Evolutionary conservation across 2,888 invertebrate species (phyloP).

Genomic region (Tanytarsus gracilentus): DNA sequence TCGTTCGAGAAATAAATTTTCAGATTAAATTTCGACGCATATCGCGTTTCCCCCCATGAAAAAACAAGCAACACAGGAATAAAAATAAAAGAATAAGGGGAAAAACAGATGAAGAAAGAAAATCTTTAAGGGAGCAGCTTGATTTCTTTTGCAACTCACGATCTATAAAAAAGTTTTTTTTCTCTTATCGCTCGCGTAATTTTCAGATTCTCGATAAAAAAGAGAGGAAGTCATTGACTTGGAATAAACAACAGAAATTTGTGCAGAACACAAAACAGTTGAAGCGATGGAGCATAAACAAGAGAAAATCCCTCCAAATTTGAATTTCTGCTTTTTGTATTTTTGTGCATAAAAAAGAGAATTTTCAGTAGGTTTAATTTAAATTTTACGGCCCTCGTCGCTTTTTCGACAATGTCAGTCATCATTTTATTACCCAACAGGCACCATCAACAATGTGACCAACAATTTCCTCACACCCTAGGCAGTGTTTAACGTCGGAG

Average conservation of each 20-base stretch:
- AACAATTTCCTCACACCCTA: neutral
- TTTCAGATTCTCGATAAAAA: too few species aligned
- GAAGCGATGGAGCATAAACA: neutral
- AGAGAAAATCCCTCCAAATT: neutral
- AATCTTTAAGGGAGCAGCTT: too few species aligned
- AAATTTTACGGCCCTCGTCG: conserved; percentile 9
- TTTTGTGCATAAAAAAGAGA: neutral
- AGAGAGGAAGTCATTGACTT: too few species aligned
- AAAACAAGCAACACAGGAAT: neutral
- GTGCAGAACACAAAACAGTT: too few species aligned
- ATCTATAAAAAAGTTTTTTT: too few species aligned
- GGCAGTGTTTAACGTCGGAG: neutral
- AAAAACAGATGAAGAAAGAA: too few species aligned
- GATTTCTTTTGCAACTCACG: too few species aligned
- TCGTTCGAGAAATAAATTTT: conserved; percentile 19
- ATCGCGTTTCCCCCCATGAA: neutral
- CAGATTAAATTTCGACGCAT: conserved; percentile 16
- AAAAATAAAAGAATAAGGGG: neutral
- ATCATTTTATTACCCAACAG: neutral
- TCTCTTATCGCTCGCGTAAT: too few species aligned
- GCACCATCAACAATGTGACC: neutral
- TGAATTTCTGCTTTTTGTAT: neutral
- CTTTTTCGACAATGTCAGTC: neutral
- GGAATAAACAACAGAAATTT: too few species aligned
- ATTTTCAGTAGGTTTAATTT: neutral